phyloP scores from a whole-genome alignment of 1,140 invertebrate genomes.

The Drosophila obscura region DNA sequence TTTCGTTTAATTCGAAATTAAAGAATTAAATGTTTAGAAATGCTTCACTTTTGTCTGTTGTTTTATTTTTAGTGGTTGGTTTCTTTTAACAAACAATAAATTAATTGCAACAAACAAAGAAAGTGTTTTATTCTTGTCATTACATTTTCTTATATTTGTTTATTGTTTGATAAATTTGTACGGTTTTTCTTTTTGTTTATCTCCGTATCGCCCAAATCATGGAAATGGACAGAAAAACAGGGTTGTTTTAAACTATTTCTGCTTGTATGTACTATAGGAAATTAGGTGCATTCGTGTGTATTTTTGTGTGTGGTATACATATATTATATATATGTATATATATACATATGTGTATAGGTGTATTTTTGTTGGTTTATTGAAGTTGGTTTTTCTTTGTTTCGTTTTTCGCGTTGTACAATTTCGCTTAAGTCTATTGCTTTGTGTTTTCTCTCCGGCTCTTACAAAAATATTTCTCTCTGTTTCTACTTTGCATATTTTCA shows the following conservation, averaged over 20 bases:
- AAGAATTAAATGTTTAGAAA: conserved; percentile 52
- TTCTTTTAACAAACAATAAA: conserved; percentile 55
- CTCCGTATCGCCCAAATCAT: conserved; percentile 37
- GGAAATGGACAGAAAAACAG: conserved; percentile 39
- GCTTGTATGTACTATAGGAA: conserved; percentile 69
- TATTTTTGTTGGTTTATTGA: conserved; percentile 59
- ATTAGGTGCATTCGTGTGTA: conserved; percentile 66
- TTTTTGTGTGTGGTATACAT: conserved; percentile 15
- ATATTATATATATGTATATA: conserved; percentile 23
- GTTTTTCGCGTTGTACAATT: conserved; percentile 53
- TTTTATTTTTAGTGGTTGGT: conserved; percentile 21
- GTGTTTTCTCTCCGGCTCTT: conserved; percentile 49
- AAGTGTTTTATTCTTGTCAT: conserved; percentile 27
- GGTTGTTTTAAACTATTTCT: conserved; percentile 39
- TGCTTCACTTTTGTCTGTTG: conserved; percentile 51
- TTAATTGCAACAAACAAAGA: conserved; percentile 39
- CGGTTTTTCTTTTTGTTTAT: conserved; percentile 64
- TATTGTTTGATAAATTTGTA: conserved; percentile 73
- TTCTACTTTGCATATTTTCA: conserved; percentile 27
- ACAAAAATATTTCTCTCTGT: conserved; percentile 55
- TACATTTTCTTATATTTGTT: conserved; percentile 25
- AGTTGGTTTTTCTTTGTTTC: conserved; percentile 49
- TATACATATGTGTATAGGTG: conserved; percentile 34
- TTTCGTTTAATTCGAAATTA: conserved; percentile 41
- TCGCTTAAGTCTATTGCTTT: conserved; percentile 73